Evolutionary conservation across 2,888 invertebrate genomes (phyloP).

Genomic region (Dryococelus australis): DNA sequence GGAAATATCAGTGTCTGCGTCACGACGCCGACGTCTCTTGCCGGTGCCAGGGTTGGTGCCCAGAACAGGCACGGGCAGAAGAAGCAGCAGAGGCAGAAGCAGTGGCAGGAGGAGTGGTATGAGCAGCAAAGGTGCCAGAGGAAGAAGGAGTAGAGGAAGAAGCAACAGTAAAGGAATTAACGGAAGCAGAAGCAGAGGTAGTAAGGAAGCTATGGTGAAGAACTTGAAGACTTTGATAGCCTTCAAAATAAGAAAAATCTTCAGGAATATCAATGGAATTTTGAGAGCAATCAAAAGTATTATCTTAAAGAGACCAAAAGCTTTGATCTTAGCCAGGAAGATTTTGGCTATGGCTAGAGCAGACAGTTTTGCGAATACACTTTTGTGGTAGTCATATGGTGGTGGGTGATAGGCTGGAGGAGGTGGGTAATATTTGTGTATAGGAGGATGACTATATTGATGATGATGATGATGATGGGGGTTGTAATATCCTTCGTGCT

Average conservation of each 20-base stretch:
- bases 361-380: slow-evolving; percentile 37
- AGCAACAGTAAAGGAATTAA: slow-evolving; percentile 36
- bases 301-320: slow-evolving; percentile 36
- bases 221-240: slow-evolving; percentile 38
- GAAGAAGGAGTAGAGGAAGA: slow-evolving; percentile 35
- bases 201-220: slow-evolving; percentile 33
- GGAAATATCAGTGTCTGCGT: neutral
- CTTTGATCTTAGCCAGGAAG: slow-evolving; percentile 39
- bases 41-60: neutral
- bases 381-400: slow-evolving; percentile 27
- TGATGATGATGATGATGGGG: slow-evolving; percentile 26
- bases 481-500: neutral
- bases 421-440: slow-evolving; percentile 22
- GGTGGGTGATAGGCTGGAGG: slow-evolving; percentile 26
- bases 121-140: slow-evolving; percentile 28
- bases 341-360: slow-evolving; percentile 40
- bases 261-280: slow-evolving; percentile 37
- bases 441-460: slow-evolving; percentile 24
- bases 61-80: slow-evolving; percentile 37
- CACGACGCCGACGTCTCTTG: slow-evolving; percentile 11
- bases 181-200: slow-evolving; percentile 31
- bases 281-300: slow-evolving; percentile 36
- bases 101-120: slow-evolving; percentile 35
- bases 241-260: slow-evolving; percentile 38
- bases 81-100: slow-evolving; percentile 32